These are phyloP conservation scores for Florisuga fusca DNA, from an alignment of 2,797 vertebrate species.

Conservation along the genomic window DNA sequence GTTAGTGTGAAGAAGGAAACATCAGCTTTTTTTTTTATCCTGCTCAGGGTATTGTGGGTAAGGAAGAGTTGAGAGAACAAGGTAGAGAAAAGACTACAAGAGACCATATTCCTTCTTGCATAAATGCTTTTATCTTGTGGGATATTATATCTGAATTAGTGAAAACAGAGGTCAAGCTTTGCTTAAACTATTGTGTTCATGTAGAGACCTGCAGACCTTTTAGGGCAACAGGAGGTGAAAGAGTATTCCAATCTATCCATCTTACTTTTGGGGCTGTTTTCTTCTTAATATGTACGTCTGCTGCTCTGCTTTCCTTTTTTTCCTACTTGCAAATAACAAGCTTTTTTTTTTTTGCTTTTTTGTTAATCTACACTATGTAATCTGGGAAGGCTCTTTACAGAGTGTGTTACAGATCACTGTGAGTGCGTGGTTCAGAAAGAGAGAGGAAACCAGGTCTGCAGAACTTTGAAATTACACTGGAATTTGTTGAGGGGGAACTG, in stretches of 20 bases:
- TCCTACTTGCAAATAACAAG: not conserved
- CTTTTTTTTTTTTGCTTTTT: not conserved
- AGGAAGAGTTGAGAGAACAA: not conserved
- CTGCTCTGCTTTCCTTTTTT: not conserved
- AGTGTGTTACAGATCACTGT: not conserved
- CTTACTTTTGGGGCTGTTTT: not conserved
- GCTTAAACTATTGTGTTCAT: not conserved
- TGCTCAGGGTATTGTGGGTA: not conserved
- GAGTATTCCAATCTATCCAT: not conserved
- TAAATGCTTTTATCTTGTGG: not conserved
- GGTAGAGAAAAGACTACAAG: not conserved
- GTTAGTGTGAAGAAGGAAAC: not conserved
- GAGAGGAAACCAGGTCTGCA: not conserved
- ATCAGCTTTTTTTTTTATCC: not conserved
- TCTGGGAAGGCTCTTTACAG: not conserved
- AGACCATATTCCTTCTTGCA: not conserved
- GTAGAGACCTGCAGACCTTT: not conserved
- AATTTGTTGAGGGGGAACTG: not conserved
- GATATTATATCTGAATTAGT: not conserved
- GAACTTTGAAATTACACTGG: not conserved
- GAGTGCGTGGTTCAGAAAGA: not conserved
- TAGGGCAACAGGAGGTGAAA: not conserved
- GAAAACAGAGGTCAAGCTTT: not conserved
- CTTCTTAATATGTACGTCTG: not conserved
- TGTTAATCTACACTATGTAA: not conserved